A percentile compares a stretch with the other conserved stretches of the same genome.
Evolutionary conservation across 2,113 vertebrate genomes (phyloP).

Genomic region (Chrysemys picta): DNA sequence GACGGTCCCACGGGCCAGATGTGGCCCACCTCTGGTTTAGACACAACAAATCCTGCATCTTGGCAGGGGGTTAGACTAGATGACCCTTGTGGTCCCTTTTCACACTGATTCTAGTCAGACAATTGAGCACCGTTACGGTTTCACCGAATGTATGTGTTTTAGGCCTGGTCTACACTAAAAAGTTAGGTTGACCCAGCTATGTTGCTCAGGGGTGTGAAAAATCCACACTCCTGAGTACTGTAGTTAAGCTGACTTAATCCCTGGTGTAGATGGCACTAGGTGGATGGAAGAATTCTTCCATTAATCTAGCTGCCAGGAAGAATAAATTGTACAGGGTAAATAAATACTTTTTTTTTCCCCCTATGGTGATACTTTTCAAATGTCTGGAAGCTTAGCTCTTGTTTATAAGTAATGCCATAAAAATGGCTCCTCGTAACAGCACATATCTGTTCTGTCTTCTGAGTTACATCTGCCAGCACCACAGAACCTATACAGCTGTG

Average conservation of each 20-base stretch:
- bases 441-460: not conserved
- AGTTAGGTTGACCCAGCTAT: not conserved
- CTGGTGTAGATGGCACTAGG: not conserved
- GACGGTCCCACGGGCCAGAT: too few species aligned
- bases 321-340: not conserved
- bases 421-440: conserved; percentile 8
- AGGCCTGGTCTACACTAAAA: not conserved
- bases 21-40: not conserved
- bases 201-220: not conserved
- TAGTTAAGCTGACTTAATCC: not conserved
- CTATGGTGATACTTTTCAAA: not conserved
- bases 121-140: not conserved
- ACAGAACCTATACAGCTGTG: conserved; percentile 46
- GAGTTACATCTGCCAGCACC: conserved; percentile 35
- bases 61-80: not conserved
- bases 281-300: too few species aligned
- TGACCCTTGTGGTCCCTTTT: not conserved
- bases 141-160: not conserved
- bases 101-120: not conserved
- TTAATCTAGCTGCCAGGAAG: not conserved
- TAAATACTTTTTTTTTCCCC: not conserved
- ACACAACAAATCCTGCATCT: not conserved
- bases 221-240: not conserved
- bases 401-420: not conserved
- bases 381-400: not conserved